A percentile compares a stretch with the other conserved stretches of the same genome.
Evolutionary conservation across 2,113 vertebrate genomes (phyloP).

Genomic region (Spea multiplicata): DNA sequence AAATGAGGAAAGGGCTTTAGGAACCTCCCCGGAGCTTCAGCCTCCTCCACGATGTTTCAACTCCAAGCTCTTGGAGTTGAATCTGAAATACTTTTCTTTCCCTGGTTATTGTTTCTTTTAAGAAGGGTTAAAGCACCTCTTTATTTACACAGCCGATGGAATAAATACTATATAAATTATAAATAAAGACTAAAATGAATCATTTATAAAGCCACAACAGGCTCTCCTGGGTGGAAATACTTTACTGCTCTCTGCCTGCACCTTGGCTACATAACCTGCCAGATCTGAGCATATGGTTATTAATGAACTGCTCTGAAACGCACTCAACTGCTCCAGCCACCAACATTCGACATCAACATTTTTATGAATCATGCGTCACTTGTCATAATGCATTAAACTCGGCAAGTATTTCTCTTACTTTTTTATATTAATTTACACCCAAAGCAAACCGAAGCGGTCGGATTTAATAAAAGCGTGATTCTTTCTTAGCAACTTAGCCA

Average conservation of each 20-base stretch:
- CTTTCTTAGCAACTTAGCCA: not conserved
- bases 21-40: conserved; percentile 21
- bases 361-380: conserved; percentile 45
- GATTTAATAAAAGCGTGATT: not conserved
- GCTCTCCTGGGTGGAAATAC: conserved; percentile 43
- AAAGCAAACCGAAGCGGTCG: conserved; percentile 24
- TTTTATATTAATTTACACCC: conserved; percentile 33
- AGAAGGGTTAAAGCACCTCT: conserved; percentile 37
- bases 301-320: conserved; percentile 44
- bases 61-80: conserved; percentile 21
- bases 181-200: conserved; percentile 40
- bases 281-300: conserved; percentile 46
- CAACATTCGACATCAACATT: conserved; percentile 39
- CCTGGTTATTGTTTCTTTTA: conserved; percentile 22
- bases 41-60: not conserved
- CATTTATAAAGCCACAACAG: conserved; percentile 46
- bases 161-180: conserved; percentile 47
- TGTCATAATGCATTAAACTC: conserved; percentile 46
- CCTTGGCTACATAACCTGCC: conserved; percentile 43
- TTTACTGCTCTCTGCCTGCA: conserved; percentile 40
- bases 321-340: conserved; percentile 41
- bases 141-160: conserved; percentile 45
- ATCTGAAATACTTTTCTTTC: conserved; percentile 1
- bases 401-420: conserved; percentile 44
- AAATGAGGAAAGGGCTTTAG: not conserved